Evolutionary conservation across 2,113 vertebrate species (phyloP), one percentile per base, ranked within the genome.

Genomic region (Pachypanchax playfairii): DNA sequence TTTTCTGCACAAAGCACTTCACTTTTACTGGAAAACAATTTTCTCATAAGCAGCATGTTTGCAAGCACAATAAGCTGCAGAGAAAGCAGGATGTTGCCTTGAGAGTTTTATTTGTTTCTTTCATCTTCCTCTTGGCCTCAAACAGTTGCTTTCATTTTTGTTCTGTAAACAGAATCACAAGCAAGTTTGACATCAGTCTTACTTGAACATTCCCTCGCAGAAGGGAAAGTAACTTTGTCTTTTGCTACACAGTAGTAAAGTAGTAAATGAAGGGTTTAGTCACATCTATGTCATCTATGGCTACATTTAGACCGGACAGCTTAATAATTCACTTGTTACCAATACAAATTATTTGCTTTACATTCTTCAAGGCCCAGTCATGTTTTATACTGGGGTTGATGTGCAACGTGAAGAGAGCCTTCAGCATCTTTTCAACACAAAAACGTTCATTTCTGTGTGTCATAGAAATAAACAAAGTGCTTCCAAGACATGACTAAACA

Each of bases 31-130:
- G 31, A 53, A n/a, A 52, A 58, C 47, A 35, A 22, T 24, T 0
- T 28, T 22, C 51, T 42, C 28, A 51, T 66, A 26, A 21, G 54
- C 53, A 51, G 26, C 35, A 6, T 51, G 41, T 50, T 55, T 7
- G 20, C 20, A 18, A 36, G 41, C 33, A 22, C 39, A 47, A 35
- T 52, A 29, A 59, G 24, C 43, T 41, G 25, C 11, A 22, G 31
- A 65, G 31, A 36, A 72, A 69, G 60, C n/a, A 1, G n/a, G 35
- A 58, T 70, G 52, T 31, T 48, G 21, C 49, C 41, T 71, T 43
- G 15, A 55, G 50, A 61, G 36, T 44, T 54, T 54, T 58, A 7
- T n/a, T 38, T 72, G 9, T 66, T 59, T 52, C 33, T 53, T 28
- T 4, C 21, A 20, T 46, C 15, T 31, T 54, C 11, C 46, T 50